Percentiles rank a stretch among this genome's conserved stretches.
Conservation (phyloP, 2,113 vertebrate genomes). For the Dromas ardeola region DNA sequence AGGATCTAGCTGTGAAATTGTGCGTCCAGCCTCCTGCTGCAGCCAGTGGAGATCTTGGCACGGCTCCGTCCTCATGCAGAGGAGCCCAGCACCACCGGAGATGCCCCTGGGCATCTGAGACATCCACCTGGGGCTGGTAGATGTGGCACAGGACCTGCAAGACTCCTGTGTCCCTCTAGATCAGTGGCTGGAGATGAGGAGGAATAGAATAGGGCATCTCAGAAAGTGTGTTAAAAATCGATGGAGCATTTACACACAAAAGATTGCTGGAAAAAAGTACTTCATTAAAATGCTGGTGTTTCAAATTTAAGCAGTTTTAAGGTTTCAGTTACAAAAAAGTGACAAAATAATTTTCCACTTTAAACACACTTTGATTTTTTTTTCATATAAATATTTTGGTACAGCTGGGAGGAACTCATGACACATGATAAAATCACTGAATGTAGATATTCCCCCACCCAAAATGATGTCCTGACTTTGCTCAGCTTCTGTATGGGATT, state of each 20-base stretch:
- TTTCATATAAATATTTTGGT: neutral
- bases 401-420: neutral
- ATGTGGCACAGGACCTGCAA: neutral
- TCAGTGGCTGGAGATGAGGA: neutral
- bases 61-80: fast-evolving
- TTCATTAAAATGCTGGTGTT: neutral
- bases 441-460: no score
- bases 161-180: neutral
- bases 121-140: neutral
- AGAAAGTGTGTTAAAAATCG: neutral
- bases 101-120: neutral
- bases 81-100: neutral
- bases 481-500: neutral
- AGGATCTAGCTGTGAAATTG: no score
- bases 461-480: neutral
- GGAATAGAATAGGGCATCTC: neutral
- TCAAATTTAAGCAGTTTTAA: neutral
- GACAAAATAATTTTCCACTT: neutral
- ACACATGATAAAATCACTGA: neutral
- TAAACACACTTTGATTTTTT: neutral
- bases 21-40: neutral
- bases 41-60: neutral
- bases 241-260: neutral
- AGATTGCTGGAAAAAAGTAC: neutral
- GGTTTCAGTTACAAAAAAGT: neutral